Conservation (phyloP, 2,888 invertebrate species). For the Xanthorhoe spadicearia region DNA sequence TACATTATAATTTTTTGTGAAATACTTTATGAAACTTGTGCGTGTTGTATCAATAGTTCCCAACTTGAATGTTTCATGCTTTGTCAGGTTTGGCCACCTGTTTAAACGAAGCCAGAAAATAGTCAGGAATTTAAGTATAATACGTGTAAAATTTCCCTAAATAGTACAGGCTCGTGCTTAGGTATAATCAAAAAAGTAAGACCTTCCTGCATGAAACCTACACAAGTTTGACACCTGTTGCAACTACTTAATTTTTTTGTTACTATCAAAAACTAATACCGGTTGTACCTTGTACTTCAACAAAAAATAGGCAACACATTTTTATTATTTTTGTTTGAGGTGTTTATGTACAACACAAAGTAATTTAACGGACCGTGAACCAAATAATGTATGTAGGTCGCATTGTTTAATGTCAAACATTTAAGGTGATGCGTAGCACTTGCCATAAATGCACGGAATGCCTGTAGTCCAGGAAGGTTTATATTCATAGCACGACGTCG, state of each 20-base stretch:
- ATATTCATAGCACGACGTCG: slow-evolving; percentile 75
- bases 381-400: slow-evolving; percentile 73
- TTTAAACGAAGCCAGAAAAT: background rate
- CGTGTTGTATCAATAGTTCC: background rate
- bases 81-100: background rate
- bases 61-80: background rate
- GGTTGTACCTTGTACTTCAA: slow-evolving; percentile 60
- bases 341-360: slow-evolving; percentile 54
- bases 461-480: slow-evolving; percentile 60
- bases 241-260: background rate
- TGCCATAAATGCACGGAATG: slow-evolving; percentile 67
- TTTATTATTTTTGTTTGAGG: slow-evolving; percentile 25
- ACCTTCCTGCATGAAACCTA: slow-evolving; percentile 52
- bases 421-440: slow-evolving; percentile 65
- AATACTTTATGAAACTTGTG: background rate
- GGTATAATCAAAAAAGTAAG: slow-evolving; percentile 36
- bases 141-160: background rate
- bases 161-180: slow-evolving; percentile 6
- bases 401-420: slow-evolving; percentile 70
- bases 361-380: slow-evolving; percentile 70
- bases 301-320: slow-evolving; percentile 12
- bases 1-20: background rate
- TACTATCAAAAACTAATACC: background rate
- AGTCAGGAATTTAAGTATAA: background rate
- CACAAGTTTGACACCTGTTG: slow-evolving; percentile 41